Evolutionary conservation across 2,797 vertebrate genomes (phyloP).

Genomic region (Tangara arthus): DNA sequence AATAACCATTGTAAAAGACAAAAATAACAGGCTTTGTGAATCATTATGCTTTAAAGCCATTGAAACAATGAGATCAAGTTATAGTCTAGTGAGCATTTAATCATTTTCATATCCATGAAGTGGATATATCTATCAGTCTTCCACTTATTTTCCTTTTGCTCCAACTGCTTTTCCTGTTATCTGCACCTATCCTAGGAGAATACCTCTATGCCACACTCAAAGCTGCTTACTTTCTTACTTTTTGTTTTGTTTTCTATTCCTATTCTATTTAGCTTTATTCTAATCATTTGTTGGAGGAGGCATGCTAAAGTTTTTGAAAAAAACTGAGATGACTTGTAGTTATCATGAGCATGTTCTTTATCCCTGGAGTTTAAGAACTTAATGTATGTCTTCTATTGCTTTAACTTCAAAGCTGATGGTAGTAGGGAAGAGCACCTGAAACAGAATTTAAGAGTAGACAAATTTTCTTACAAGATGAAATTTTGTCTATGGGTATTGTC

Average conservation of each 20-base stretch:
- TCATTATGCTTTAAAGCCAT: background rate
- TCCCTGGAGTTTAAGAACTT: background rate
- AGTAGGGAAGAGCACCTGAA: background rate
- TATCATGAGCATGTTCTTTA: background rate
- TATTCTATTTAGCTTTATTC: background rate
- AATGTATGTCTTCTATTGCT: background rate
- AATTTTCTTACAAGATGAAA: background rate
- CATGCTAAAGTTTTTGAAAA: background rate
- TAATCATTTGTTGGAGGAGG: background rate
- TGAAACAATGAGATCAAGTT: background rate
- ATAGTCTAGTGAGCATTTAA: background rate
- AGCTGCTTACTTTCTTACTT: rapidly evolving
- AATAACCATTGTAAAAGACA: background rate
- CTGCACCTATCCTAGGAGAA: background rate
- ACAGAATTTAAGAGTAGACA: background rate
- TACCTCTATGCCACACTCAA: rapidly evolving
- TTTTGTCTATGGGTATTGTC: background rate
- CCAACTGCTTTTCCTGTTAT: background rate
- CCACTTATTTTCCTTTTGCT: background rate
- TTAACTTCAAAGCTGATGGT: background rate
- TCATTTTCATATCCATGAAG: background rate
- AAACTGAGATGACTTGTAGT: background rate
- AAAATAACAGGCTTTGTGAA: background rate
- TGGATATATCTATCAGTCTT: background rate
- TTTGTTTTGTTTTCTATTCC: background rate